Base-by-base conservation (phyloP, 1,140 invertebrate species). In the Musca domestica region DNA sequence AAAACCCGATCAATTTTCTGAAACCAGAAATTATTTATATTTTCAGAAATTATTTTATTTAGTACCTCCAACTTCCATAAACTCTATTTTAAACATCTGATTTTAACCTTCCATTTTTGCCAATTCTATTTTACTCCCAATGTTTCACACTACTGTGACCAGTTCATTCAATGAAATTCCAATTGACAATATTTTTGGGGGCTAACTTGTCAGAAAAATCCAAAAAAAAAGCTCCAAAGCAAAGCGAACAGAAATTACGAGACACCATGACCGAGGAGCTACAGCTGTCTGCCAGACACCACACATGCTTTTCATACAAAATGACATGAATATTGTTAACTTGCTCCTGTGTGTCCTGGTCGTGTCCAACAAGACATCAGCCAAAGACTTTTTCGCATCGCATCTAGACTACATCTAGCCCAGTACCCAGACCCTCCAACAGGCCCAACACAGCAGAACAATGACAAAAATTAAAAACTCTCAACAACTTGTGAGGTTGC, bases 161-260 rank as follows among this genome's bases (percentile, higher is more conserved):
- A 74, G 76, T 78, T 78, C 78, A 41, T 75, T 78, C 71, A 78
- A 78, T 78, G 76, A 78, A 78, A 78, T 78, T 78, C 76, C 76
- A 76, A 70, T 69, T 74, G 69, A 71, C 56, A 34, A 61, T 58
- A 58, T 58, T 58, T 61, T 61, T 61, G 54, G 72, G 67, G 71
- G 41, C 30, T 47, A 14, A 46, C n/a, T 7, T 65, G 64, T 52
- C 63, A 30, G 34, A 41, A 17, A 58, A n/a, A n/a, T n/a, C n/a
- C n/a, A n/a, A n/a, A 34, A n/a, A 30, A 56, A 65, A 73, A 67
- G 64, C 23, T 7, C 30, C 25, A 41, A 61, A 61, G 27, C 10
- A 9, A 41, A 41, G 34, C 5, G 12, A 41, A n/a, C 22, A 25
- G 30, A 19, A 1, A 51, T n/a, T 19, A 51, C 48, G 48, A 19